A percentile compares a stretch with the other conserved stretches of the same genome.
These are phyloP conservation scores for Conchocele bisecta DNA, from an alignment of 2,888 invertebrate genomes.

Conservation along the genomic window DNA sequence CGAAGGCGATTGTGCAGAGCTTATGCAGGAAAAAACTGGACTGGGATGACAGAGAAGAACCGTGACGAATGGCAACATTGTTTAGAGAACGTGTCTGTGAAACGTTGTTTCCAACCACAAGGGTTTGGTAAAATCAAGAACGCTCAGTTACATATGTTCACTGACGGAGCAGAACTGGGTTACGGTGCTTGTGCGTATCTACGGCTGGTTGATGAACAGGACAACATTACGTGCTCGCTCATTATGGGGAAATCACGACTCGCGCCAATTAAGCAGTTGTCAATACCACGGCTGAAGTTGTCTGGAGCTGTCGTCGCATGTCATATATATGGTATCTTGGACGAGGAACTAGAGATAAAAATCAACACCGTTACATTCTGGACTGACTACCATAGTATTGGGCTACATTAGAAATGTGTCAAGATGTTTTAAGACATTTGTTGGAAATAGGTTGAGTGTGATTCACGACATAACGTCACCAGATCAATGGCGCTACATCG, in stretches of 20 bases:
- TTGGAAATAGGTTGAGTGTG: conserved; percentile 21
- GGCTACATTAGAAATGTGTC: conserved; percentile 36
- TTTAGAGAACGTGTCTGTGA: conserved; percentile 21
- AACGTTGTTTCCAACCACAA: conserved; percentile 41
- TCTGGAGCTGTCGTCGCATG: conserved; percentile 25
- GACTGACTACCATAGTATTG: conserved; percentile 25
- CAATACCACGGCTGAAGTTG: conserved; percentile 28
- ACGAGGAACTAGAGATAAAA: conserved; percentile 4
- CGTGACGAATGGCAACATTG: conserved; percentile 45
- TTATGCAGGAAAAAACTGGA: conserved; percentile 34
- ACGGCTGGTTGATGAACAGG: conserved; percentile 21
- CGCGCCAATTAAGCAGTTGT: conserved; percentile 33
- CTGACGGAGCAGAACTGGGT: conserved; percentile 27
- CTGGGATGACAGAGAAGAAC: conserved; percentile 46
- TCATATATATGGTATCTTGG: conserved; percentile 3
- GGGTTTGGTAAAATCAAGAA: conserved; percentile 2
- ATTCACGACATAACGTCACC: conserved; percentile 21
- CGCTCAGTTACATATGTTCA: conserved; percentile 32
- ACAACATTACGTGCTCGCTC: conserved; percentile 13
- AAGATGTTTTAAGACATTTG: conserved; percentile 42
- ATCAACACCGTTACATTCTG: conserved; percentile 7
- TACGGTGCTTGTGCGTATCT: conserved; percentile 29
- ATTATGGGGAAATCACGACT: conserved; percentile 33
- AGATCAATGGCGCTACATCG: conserved; percentile 33
- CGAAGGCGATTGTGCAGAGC: conserved; percentile 46